Conservation (phyloP, 2,113 vertebrate genomes). For the Lathamus discolor region DNA sequence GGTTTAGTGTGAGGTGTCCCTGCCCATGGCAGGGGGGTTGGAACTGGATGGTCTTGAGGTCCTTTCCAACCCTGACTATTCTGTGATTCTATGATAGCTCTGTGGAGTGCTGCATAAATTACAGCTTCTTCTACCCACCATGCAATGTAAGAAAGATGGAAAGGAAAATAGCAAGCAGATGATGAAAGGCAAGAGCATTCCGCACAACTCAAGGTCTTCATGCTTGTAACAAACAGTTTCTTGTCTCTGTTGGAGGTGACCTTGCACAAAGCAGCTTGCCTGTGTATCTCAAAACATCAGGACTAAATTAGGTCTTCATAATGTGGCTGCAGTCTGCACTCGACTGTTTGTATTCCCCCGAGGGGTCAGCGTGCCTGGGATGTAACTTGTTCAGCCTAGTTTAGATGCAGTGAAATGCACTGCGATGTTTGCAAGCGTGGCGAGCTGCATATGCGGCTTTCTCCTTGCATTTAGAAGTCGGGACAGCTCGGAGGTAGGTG, state of each 20-base stretch:
- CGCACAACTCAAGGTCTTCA: conserved; percentile 22
- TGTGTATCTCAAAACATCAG: neutral
- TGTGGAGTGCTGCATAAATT: neutral
- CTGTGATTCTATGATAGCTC: neutral
- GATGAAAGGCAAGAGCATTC: neutral
- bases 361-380: neutral
- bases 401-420: neutral
- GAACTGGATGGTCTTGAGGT: no score
- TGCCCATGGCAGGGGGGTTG: neutral
- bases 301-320: conserved; percentile 12
- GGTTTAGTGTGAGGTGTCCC: neutral
- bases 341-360: neutral
- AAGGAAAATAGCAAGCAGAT: neutral
- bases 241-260: conserved; percentile 21
- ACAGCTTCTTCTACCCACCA: neutral
- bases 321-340: neutral
- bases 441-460: neutral
- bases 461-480: neutral
- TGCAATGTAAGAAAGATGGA: neutral
- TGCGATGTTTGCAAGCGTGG: rapidly evolving
- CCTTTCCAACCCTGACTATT: no score
- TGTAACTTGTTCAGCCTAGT: conserved; percentile 9
- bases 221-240: neutral
- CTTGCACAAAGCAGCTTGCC: conserved; percentile 1
- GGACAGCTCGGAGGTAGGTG: neutral